phyloP scores from a whole-genome alignment of 1,140 invertebrate species.

The Caenorhabditis briggsae region DNA sequence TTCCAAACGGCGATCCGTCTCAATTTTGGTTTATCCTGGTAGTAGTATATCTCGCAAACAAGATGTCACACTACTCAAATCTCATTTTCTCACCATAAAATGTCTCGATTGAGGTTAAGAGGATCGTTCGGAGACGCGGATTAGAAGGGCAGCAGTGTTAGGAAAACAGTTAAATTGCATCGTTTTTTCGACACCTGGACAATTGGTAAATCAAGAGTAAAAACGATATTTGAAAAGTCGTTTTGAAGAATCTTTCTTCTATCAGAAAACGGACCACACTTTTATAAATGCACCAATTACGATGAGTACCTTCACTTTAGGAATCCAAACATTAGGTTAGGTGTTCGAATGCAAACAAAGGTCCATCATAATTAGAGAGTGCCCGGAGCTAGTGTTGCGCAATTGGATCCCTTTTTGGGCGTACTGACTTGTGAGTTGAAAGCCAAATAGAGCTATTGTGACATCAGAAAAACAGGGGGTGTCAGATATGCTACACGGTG shows the following conservation, averaged over 20 bases:
- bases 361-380: conserved; percentile 22
- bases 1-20: conserved; percentile 8
- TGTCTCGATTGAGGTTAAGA: conserved; percentile 50
- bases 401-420: conserved; percentile 26
- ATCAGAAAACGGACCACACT: background rate
- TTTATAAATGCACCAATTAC: conserved; percentile 34
- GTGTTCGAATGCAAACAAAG: conserved; percentile 53
- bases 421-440: conserved; percentile 12
- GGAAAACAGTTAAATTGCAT: background rate
- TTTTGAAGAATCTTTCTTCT: no score
- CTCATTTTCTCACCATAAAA: background rate
- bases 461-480: conserved; percentile 27
- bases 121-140: conserved; percentile 40
- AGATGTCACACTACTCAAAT: no score
- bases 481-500: conserved; percentile 30
- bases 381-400: conserved; percentile 38
- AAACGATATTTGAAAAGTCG: conserved; percentile 16
- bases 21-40: conserved; percentile 8
- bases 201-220: conserved; percentile 16
- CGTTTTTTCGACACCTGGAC: conserved; percentile 18
- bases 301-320: conserved; percentile 12
- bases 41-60: no score
- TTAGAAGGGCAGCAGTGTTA: background rate
- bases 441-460: conserved; percentile 20
- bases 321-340: conserved; percentile 44